Conservation (phyloP, 30 jellyfish, hydroid and myxozoan species). For the Mastigias papua region DNA sequence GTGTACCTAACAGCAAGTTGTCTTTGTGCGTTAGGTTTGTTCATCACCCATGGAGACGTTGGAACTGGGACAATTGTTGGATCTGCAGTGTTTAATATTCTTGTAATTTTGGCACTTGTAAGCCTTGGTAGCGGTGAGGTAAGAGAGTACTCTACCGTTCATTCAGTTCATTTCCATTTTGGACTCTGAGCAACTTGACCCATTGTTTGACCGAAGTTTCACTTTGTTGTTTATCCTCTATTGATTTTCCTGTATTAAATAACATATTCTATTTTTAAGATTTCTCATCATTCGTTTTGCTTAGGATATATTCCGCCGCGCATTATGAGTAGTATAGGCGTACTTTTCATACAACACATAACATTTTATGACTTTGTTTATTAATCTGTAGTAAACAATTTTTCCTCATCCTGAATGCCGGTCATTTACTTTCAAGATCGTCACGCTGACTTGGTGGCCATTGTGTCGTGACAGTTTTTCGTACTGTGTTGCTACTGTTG, state of each 20-base stretch:
- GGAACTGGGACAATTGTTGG: conserved; percentile 96
- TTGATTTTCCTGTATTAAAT: too few relatives aligned
- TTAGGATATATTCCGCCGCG: too few relatives aligned
- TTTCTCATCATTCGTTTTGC: too few relatives aligned
- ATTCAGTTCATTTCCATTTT: too few relatives aligned
- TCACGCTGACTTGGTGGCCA: conserved; percentile 89
- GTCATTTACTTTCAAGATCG: conserved; percentile 40
- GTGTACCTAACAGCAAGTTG: neutral
- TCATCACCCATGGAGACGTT: conserved; percentile 88
- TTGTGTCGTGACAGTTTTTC: conserved; percentile 78
- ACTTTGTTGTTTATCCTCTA: too few relatives aligned
- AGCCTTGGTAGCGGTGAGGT: conserved; percentile 92
- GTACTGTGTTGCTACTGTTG: conserved; percentile 70
- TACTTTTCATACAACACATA: too few relatives aligned
- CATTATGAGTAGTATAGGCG: too few relatives aligned
- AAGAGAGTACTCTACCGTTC: too few relatives aligned
- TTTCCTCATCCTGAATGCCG: neutral
- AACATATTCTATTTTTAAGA: too few relatives aligned
- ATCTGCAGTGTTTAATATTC: conserved; percentile 91
- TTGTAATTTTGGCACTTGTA: conserved; percentile 75
- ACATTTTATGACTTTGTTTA: neutral
- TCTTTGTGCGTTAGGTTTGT: conserved; percentile 66
- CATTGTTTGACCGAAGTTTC: too few relatives aligned
- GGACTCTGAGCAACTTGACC: too few relatives aligned
- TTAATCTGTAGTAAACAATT: too few relatives aligned